Base-by-base conservation (phyloP, 2,113 vertebrate species). In the Physeter macrocephalus region DNA sequence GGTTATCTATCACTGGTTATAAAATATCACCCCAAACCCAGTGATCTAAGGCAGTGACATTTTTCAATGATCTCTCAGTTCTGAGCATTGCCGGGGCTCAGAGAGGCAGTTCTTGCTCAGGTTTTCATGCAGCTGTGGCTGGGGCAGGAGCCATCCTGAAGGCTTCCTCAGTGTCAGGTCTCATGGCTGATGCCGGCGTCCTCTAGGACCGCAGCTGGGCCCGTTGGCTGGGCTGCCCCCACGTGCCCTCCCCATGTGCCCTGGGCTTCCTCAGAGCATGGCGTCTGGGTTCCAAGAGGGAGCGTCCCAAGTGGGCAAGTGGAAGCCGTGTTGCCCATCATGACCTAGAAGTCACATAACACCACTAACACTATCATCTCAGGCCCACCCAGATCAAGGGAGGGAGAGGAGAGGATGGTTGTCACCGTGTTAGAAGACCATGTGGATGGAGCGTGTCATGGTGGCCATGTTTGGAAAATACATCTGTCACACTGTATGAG, bases 251-350 rank as follows among this genome's bases (percentile, higher is more conserved):
- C 61, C 72, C n/a, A 1, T 5, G 49, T 23, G 59, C 34, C 88
- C 80, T 49, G 61, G 49, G 80, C 1, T 61, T 43, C 31, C 61
- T 81, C 34, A 15, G 39, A n/a, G 29, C 5, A 0, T 6, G 3
- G 78, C 1, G 2, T 92, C 91, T 77, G 74, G 57, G 49, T 41
- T 66, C 80, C 36, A 5, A 69, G 39, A 85, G 39, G 27, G 61
- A 23, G 31, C 0, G 0, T n/a, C 71, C 64, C 36, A 0, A 6
- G 23, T 64, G 14, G 74, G 15, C 31, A 27, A 25, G 8, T n/a
- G 64, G 71, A 64, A 39, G 46, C 61, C 11, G 1, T 3, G 1
- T 25, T 18, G 12, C 36, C 18, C 17, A 64, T 77, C 8, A n/a
- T 15, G 6, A 61, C 67, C 31, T 29, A 1, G 39, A 46, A 83